Percentiles rank a stretch among this genome's conserved stretches.
Conservation (phyloP, 2,113 vertebrate genomes). For the Gasterosteus aculeatus region DNA sequence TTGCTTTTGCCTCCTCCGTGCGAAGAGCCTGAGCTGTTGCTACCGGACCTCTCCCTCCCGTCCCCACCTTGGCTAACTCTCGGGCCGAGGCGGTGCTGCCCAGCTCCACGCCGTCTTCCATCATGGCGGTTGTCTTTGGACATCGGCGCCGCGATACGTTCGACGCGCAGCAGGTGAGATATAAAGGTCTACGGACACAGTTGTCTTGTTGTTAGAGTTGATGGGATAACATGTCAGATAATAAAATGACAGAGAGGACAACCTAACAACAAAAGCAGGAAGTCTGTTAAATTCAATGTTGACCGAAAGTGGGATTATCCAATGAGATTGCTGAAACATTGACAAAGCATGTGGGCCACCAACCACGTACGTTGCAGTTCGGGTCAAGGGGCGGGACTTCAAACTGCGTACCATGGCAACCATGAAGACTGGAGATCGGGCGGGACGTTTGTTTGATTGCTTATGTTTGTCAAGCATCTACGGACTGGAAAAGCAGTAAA, state of each 20-base stretch:
- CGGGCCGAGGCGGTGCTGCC: conserved; percentile 78
- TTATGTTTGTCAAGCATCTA: conserved; percentile 16
- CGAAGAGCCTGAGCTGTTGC: conserved; percentile 85
- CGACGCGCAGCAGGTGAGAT: neutral
- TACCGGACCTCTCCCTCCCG: conserved; percentile 83
- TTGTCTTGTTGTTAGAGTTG: conserved; percentile 38
- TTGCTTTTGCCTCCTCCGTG: conserved; percentile 83
- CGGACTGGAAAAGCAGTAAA: neutral
- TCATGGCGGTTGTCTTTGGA: conserved; percentile 84
- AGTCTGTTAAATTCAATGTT: conserved; percentile 37
- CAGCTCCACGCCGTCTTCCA: conserved; percentile 80
- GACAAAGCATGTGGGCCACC: conserved; percentile 6
- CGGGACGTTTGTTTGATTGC: conserved; percentile 55
- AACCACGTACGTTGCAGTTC: conserved; percentile 31
- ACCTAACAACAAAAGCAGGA: conserved; percentile 68
- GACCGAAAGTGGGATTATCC: conserved; percentile 39
- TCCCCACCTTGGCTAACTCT: conserved; percentile 78
- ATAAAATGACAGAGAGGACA: conserved; percentile 60
- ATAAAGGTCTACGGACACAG: neutral
- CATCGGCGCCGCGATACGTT: conserved; percentile 64
- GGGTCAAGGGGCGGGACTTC: conserved; percentile 58
- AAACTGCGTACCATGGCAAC: conserved; percentile 74
- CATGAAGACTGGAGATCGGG: conserved; percentile 41
- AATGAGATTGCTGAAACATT: conserved; percentile 32
- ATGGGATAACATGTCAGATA: conserved; percentile 63